Conservation (phyloP, 2,113 vertebrate species). For the Rutilus rutilus region DNA sequence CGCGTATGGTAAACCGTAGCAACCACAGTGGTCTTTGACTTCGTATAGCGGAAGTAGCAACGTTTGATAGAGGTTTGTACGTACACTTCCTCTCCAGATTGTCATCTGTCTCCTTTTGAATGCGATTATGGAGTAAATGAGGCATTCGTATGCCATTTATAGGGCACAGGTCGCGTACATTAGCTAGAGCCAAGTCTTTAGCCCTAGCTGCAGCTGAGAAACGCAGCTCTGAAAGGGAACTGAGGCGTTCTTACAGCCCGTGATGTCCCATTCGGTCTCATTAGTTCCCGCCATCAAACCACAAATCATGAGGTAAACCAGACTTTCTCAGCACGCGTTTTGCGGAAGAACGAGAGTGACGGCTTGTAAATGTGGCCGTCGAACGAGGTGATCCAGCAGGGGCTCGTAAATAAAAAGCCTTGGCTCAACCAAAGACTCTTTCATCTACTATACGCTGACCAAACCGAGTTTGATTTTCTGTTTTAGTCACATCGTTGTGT, state of each 20-base stretch:
- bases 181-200: not conserved
- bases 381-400: conserved; percentile 25
- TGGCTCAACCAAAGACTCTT: conserved; percentile 57
- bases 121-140: conserved; percentile 14
- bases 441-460: conserved; percentile 45
- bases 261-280: conserved; percentile 17
- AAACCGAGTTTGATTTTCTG: conserved; percentile 30
- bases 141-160: conserved; percentile 2
- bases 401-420: conserved; percentile 11
- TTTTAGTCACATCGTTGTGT: not conserved
- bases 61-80: conserved; percentile 12
- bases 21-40: conserved; percentile 21
- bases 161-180: conserved; percentile 2
- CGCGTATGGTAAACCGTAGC: conserved; percentile 19
- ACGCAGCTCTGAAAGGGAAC: conserved; percentile 18
- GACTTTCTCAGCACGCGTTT: not conserved
- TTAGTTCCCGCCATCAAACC: not conserved
- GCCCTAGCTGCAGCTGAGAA: not conserved
- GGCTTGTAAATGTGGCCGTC: not conserved
- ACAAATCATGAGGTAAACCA: not conserved
- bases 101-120: conserved; percentile 29
- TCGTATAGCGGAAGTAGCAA: conserved; percentile 36
- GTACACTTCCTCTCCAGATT: conserved; percentile 39
- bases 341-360: not conserved
- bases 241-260: conserved; percentile 19